Percentiles rank a stretch among this genome's conserved stretches.
Conservation (phyloP, 1,140 invertebrate species). For the Orchestia grillus region DNA sequence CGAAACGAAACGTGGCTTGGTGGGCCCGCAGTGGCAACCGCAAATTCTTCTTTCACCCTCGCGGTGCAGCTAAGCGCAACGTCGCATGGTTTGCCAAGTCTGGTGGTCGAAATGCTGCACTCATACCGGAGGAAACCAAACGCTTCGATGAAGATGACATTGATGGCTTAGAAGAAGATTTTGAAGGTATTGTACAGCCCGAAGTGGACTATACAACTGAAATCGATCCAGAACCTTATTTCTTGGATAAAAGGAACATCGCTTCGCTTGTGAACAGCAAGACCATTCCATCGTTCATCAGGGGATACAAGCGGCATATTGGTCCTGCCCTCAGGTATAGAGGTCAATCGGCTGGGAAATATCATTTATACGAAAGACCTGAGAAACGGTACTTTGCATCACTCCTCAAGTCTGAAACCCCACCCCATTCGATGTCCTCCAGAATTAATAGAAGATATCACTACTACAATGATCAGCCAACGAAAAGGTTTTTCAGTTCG, state of each 20-base stretch:
- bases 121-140: background rate
- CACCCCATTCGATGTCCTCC: background rate
- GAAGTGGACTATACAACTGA: background rate
- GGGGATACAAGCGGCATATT: slow-evolving; percentile 17
- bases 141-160: slow-evolving; percentile 23
- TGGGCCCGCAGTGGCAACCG: slow-evolving; percentile 33
- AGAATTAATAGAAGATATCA: slow-evolving; percentile 5
- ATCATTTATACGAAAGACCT: slow-evolving; percentile 23
- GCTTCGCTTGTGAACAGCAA: slow-evolving; percentile 22
- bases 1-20: slow-evolving; percentile 16
- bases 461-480: background rate
- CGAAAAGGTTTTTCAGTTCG: slow-evolving; percentile 15
- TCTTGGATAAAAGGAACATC: slow-evolving; percentile 31
- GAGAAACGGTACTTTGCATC: slow-evolving; percentile 34
- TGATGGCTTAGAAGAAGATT: background rate
- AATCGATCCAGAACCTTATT: background rate
- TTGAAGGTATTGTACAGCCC: background rate
- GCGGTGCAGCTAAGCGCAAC: background rate
- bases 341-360: slow-evolving; percentile 17
- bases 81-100: slow-evolving; percentile 18
- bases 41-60: background rate
- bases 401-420: slow-evolving; percentile 6
- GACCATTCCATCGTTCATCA: slow-evolving; percentile 21
- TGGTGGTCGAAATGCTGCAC: background rate
- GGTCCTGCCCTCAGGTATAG: slow-evolving; percentile 35